Evolutionary conservation across 2,797 vertebrate genomes (phyloP), one percentile per base, ranked within the genome.

Genomic region (Salarias fasciatus): DNA sequence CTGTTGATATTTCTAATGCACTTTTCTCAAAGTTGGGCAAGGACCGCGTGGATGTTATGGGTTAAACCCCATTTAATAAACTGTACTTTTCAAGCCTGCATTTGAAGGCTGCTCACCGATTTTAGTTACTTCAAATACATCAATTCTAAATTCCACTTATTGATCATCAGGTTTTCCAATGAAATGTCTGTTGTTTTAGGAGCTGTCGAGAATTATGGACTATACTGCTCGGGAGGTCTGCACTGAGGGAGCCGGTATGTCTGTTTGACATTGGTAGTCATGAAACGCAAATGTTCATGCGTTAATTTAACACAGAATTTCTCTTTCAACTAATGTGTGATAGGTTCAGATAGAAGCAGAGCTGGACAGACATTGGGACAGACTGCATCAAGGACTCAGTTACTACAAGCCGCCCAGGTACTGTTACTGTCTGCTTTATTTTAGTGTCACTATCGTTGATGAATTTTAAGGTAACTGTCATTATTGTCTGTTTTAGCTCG

Each of bases 121-220:
- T n/a, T n/a, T n/a, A n/a, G n/a, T n/a, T n/a, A n/a, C n/a, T n/a
- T n/a, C n/a, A n/a, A n/a, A n/a, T n/a, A n/a, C n/a, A n/a, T n/a
- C n/a, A n/a, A n/a, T n/a, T n/a, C n/a, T n/a, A n/a, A n/a, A n/a
- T n/a, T n/a, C n/a, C n/a, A n/a, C n/a, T 24, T 24, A 18, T 24
- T 24, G 18, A 24, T 24, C 24, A 3, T 24, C 18, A 24, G 18
- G 24, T 24, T 24, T 24, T 24, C 18, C 18, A 24, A 24, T 3
- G 18, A 24, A 24, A 18, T 24, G 18, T 24, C 18, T 68, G 3
- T 80, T 50, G 28, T 24, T 54, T 67, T 75, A 99, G 98, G 86
- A 99, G 96, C 90, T 96, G 95, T 85, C 93, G 95, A 80, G 96
- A 99, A 81, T 82, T 99, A 60, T 99, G 96, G 96, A 99, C 95